A percentile compares a stretch with the other conserved stretches of the same genome.
These are phyloP conservation scores for Camponotus pennsylvanicus DNA, from an alignment of 1,140 invertebrate species.

Conservation along the genomic window DNA sequence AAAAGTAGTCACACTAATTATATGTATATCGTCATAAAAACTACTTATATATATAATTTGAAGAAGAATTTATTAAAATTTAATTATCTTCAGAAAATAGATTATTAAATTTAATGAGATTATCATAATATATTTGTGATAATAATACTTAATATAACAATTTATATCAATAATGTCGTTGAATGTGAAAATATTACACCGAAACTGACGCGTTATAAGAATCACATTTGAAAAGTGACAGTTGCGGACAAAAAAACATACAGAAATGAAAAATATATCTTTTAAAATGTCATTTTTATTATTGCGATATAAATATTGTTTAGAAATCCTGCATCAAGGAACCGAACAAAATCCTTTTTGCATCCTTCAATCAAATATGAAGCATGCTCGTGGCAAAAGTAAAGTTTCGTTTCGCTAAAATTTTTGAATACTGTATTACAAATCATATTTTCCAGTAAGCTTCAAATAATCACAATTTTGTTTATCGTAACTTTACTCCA, in stretches of 20 bases:
- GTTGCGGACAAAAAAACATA: conserved; percentile 24
- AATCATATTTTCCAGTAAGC: conserved; percentile 10
- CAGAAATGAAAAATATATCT: not conserved
- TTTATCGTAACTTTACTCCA: not conserved
- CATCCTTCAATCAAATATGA: conserved; percentile 26
- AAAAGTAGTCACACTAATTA: not conserved
- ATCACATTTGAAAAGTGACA: conserved; percentile 56
- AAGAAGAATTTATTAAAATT: not conserved
- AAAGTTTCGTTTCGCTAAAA: conserved; percentile 23
- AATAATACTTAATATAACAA: not conserved
- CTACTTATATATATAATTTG: not conserved
- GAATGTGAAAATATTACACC: not conserved
- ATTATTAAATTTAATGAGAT: not conserved
- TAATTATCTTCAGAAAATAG: too few relatives aligned
- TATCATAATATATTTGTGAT: not conserved
- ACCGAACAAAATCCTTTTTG: not conserved
- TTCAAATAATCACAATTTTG: not conserved
- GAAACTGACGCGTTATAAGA: not conserved
- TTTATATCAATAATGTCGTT: not conserved
- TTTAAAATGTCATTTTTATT: not conserved
- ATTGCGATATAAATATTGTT: not conserved
- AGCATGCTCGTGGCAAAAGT: not conserved
- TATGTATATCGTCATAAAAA: not conserved
- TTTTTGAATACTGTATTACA: conserved; percentile 14
- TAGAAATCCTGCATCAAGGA: not conserved